These are phyloP conservation scores for Bembecia ichneumoniformis DNA, from an alignment of 2,888 invertebrate genomes.

Conservation along the genomic window DNA sequence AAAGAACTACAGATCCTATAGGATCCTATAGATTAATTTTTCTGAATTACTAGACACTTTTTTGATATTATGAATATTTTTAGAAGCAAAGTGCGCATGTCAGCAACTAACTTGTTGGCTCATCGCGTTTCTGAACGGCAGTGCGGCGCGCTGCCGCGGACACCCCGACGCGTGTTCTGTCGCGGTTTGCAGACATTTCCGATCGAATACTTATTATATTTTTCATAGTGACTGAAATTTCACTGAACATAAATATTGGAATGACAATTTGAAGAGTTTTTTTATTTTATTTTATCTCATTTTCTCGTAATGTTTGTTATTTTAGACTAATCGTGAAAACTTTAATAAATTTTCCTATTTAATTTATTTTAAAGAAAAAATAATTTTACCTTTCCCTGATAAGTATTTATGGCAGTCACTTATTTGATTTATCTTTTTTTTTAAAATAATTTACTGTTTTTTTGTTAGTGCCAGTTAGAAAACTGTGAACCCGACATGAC, in stretches of 20 bases:
- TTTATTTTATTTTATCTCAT: conserved; percentile 1
- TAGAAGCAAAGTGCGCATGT: conserved; percentile 51
- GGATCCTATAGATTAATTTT: too few relatives aligned
- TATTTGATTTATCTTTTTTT: too few relatives aligned
- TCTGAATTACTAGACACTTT: too few relatives aligned
- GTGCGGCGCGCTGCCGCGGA: conserved; percentile 55
- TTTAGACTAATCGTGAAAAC: too few relatives aligned
- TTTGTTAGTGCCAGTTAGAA: neutral
- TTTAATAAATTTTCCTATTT: too few relatives aligned
- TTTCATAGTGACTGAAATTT: conserved; percentile 2
- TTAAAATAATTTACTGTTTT: too few relatives aligned
- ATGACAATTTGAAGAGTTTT: neutral
- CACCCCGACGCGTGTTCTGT: conserved; percentile 35
- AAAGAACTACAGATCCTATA: too few relatives aligned
- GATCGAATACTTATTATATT: conserved; percentile 20
- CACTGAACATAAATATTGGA: neutral
- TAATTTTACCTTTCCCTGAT: too few relatives aligned
- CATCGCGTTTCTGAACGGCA: conserved; percentile 47
- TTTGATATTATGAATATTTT: conserved; percentile 6
- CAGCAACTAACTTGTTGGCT: conserved; percentile 65
- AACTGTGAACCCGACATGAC: conserved; percentile 33
- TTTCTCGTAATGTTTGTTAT: too few relatives aligned
- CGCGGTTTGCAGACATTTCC: conserved; percentile 19
- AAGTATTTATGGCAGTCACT: too few relatives aligned
- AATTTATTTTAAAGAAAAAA: too few relatives aligned